Percentiles rank a stretch among this genome's conserved stretches.
Conservation (phyloP, 2,113 vertebrate species). For the Periophthalmodon schlosseri region DNA sequence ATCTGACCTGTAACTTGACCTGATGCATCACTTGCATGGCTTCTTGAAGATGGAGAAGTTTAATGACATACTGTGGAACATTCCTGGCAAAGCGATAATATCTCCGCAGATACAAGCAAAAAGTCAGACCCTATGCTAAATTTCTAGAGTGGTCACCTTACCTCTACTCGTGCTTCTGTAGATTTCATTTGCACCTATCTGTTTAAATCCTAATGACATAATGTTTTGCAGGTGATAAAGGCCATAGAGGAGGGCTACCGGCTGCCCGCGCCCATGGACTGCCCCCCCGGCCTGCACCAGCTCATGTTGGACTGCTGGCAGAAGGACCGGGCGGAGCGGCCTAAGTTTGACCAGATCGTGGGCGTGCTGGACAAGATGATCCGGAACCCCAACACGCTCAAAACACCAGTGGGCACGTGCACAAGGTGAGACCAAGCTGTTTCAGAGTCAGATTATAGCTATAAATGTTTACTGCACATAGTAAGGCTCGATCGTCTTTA, state of each 20-base stretch:
- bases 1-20: no score
- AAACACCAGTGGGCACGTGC: conserved; percentile 94
- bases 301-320: conserved; percentile 99
- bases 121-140: no score
- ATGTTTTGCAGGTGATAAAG: conserved; percentile 90
- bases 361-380: conserved; percentile 99
- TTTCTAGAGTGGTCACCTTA: no score
- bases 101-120: no score
- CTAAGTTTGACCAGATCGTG: conserved; percentile 99
- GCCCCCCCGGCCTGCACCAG: conserved; percentile 95
- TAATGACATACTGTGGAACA: no score
- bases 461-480: background rate
- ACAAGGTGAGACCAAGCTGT: conserved; percentile 82
- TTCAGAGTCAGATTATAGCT: no score
- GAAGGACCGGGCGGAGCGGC: conserved; percentile 93
- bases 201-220: conserved; percentile 1
- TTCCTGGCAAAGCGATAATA: no score
- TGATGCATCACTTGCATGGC: no score
- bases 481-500: no score
- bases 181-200: background rate
- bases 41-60: no score
- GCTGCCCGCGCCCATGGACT: conserved; percentile 98
- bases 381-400: conserved; percentile 96
- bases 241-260: conserved; percentile 99
- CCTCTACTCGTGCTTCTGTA: no score